Conservation (phyloP, 92 coral and sea anemone genomes). For the Plumapathes pennacea region DNA sequence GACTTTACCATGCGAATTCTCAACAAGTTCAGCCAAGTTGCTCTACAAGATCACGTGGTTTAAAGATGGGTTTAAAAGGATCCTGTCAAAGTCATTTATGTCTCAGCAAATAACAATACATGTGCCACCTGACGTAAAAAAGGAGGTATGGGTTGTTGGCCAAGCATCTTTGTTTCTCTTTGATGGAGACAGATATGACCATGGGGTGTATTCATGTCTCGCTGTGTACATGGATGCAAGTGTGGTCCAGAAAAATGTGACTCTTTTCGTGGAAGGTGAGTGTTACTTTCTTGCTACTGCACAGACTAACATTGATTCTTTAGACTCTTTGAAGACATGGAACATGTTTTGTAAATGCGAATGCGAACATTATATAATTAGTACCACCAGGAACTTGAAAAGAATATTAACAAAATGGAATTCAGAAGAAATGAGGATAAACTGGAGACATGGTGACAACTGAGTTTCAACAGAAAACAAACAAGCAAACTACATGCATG, state of each 20-base stretch:
- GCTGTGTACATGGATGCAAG: not conserved
- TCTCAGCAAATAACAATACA: too few relatives aligned
- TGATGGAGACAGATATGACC: conserved; percentile 41
- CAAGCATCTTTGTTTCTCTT: conserved; percentile 17
- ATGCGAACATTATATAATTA: too few relatives aligned
- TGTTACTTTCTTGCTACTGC: too few relatives aligned
- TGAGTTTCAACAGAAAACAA: too few relatives aligned
- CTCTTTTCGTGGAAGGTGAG: conserved; percentile 52
- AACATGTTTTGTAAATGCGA: too few relatives aligned
- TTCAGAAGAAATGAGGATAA: too few relatives aligned
- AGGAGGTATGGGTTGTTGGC: not conserved
- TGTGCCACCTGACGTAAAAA: conserved; percentile 18
- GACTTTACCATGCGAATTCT: conserved; percentile 44
- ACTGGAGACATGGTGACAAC: too few relatives aligned
- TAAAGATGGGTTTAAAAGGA: conserved; percentile 16
- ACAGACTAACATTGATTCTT: too few relatives aligned
- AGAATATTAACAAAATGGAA: too few relatives aligned
- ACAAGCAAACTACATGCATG: too few relatives aligned
- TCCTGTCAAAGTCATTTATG: conserved; percentile 7
- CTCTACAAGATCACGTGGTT: conserved; percentile 35
- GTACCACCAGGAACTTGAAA: too few relatives aligned
- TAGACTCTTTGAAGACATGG: too few relatives aligned
- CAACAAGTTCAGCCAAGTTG: conserved; percentile 17
- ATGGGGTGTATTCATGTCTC: conserved; percentile 32
- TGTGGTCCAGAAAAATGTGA: not conserved